Evolutionary conservation across 2,113 vertebrate genomes (phyloP).

Genomic region (Paramisgurnus dabryanus): DNA sequence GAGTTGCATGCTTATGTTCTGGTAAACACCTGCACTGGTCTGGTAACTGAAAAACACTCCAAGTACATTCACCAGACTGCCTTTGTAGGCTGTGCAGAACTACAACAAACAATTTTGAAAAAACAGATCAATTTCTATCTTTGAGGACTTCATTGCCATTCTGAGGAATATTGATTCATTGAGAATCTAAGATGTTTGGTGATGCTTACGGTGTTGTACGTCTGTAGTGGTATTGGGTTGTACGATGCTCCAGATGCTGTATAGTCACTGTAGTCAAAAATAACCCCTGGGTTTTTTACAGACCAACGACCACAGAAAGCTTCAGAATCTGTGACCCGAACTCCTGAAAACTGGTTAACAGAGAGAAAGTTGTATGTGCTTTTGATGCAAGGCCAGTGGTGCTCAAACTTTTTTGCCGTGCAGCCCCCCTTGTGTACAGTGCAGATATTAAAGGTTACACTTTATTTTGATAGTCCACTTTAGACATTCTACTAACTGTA

Average conservation of each 20-base stretch:
- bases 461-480: too few species aligned
- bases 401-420: too few species aligned
- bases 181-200: not conserved
- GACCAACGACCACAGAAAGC: constrained; percentile 82
- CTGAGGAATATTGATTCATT: too few species aligned
- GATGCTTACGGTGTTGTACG: constrained; percentile 71
- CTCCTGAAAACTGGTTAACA: constrained; percentile 22
- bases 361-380: not conserved
- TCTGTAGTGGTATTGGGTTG: constrained; percentile 69
- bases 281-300: constrained; percentile 73
- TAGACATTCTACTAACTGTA: too few species aligned
- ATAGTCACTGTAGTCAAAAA: constrained; percentile 72
- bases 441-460: too few species aligned
- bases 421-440: too few species aligned
- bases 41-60: constrained; percentile 72
- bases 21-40: constrained; percentile 32
- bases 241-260: constrained; percentile 65
- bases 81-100: constrained; percentile 85
- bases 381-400: too few species aligned
- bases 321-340: constrained; percentile 60
- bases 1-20: constrained; percentile 46
- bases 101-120: constrained; percentile 58
- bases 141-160: too few species aligned
- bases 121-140: constrained; percentile 37
- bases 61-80: constrained; percentile 67